A percentile compares a stretch with the other conserved stretches of the same genome.
phyloP scores from a whole-genome alignment of 92 coral and sea anemone species.

The Bergia sp. region DNA sequence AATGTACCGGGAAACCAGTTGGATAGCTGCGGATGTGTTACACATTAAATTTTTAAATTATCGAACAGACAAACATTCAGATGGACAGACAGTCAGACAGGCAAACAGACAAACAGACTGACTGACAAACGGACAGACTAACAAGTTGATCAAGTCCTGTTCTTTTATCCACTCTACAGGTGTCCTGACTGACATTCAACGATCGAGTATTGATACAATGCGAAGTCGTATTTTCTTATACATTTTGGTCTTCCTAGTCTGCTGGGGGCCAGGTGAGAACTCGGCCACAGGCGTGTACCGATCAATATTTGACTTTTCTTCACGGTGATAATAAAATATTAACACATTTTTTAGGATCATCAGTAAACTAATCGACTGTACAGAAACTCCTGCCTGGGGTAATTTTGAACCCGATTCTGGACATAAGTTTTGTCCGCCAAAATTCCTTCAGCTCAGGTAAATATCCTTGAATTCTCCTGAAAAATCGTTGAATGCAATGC shows the following conservation, averaged over 20 bases:
- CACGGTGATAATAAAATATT: not conserved
- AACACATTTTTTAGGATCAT: no score
- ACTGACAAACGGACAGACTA: not conserved
- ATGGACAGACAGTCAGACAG: not conserved
- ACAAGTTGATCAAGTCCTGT: not conserved
- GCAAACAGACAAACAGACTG: not conserved
- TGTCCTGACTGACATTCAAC: constrained; percentile 80
- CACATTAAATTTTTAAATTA: no score
- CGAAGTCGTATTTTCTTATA: constrained; percentile 74
- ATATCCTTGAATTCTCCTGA: no score
- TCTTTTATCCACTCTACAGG: constrained; percentile 54
- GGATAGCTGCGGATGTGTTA: no score
- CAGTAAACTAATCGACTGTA: no score
- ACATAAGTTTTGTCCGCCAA: no score
- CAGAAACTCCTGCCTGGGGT: no score
- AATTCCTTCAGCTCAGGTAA: no score
- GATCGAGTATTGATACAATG: constrained; percentile 75
- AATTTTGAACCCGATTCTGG: no score
- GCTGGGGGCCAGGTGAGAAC: constrained; percentile 93
- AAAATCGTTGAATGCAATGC: no score
- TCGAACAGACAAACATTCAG: not conserved
- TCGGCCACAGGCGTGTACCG: not conserved
- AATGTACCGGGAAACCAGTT: no score
- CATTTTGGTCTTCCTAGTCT: constrained; percentile 75
- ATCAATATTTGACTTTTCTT: not conserved